Conservation (phyloP, 2,797 vertebrate genomes). For the Acropternis orthonyx region DNA sequence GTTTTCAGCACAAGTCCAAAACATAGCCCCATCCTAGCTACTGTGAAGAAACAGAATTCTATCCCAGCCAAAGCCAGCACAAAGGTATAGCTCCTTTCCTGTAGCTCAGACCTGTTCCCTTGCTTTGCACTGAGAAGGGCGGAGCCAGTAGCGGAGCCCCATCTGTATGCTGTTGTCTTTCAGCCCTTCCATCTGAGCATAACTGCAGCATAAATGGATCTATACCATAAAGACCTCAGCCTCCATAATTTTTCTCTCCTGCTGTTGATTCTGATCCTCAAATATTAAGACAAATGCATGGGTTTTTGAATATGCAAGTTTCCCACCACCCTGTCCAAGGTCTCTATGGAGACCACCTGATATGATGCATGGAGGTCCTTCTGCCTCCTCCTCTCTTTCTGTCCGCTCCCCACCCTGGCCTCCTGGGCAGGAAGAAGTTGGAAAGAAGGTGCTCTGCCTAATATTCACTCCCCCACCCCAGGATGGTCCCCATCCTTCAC, state of each 20-base stretch:
- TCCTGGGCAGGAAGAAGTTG: not conserved
- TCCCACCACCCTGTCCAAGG: not conserved
- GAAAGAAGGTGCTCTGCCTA: not conserved
- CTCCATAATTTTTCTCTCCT: not conserved
- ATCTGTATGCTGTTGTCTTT: not conserved
- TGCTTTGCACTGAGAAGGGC: not conserved
- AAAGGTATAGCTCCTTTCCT: not conserved
- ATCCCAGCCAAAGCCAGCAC: not conserved
- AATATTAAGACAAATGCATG: not conserved
- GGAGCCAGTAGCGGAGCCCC: rapidly evolving
- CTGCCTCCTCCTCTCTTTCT: not conserved
- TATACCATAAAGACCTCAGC: not conserved
- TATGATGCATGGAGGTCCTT: not conserved
- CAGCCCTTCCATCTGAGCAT: not conserved
- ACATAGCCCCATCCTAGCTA: not conserved
- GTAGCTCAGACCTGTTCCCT: not conserved
- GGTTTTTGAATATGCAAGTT: not conserved
- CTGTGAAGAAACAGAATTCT: not conserved
- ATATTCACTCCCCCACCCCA: not conserved
- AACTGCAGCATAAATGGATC: not conserved
- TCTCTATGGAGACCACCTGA: not conserved
- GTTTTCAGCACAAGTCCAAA: not conserved
- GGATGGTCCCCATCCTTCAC: not conserved
- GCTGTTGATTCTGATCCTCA: not conserved
- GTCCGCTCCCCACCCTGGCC: not conserved